phyloP scores from a whole-genome alignment of 92 coral and sea anemone genomes.

The Paramuricea clavata region DNA sequence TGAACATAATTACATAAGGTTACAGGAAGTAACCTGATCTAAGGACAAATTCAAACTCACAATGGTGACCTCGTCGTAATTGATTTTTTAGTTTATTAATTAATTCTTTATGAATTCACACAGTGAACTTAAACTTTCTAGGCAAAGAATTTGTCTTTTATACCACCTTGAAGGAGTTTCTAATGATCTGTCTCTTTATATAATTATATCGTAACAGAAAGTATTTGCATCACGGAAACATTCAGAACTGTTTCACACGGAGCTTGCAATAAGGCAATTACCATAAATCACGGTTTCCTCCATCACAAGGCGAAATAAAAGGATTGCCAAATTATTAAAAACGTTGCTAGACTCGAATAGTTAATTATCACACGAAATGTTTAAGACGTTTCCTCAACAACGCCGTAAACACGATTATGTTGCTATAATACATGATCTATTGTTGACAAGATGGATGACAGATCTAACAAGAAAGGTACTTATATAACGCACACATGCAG shows the following conservation, averaged over 20 bases:
- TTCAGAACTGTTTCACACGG: slow-evolving; percentile 1
- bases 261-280: slow-evolving; percentile 14
- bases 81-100: too few species aligned
- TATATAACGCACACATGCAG: neutral
- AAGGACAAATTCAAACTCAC: too few species aligned
- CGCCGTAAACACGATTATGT: slow-evolving; percentile 23
- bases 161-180: too few species aligned
- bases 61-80: too few species aligned
- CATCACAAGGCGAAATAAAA: neutral
- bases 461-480: neutral
- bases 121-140: too few species aligned
- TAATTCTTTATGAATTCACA: too few species aligned
- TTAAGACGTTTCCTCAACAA: slow-evolving; percentile 24
- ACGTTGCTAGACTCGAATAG: neutral
- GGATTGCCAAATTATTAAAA: neutral
- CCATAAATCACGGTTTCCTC: neutral
- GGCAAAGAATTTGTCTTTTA: too few species aligned
- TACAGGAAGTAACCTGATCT: too few species aligned
- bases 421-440: neutral
- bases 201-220: too few species aligned
- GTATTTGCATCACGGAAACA: neutral
- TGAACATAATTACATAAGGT: too few species aligned
- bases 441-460: slow-evolving; percentile 19
- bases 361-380: neutral
- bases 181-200: too few species aligned